Conservation (phyloP, 2,888 invertebrate genomes). For the Cheilosia scutellata region DNA sequence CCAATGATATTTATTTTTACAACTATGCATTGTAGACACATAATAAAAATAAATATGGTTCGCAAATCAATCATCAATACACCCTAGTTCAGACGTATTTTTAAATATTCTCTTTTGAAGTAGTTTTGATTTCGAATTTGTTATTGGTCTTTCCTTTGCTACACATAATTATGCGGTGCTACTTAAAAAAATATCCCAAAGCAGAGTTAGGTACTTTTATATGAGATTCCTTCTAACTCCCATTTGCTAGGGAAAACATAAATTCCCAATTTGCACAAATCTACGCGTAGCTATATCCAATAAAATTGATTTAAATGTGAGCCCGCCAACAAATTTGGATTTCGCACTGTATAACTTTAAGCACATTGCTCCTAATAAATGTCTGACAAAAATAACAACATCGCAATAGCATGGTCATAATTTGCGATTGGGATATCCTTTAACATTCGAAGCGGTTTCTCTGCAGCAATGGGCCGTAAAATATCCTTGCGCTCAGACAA, state of each 20-base stretch:
- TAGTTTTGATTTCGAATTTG: no score
- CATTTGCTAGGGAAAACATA: background rate
- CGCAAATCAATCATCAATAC: no score
- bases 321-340: constrained; percentile 57
- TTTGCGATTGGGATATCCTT: constrained; percentile 48
- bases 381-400: constrained; percentile 58
- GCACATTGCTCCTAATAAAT: constrained; percentile 46
- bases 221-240: no score
- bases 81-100: no score
- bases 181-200: no score
- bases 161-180: no score
- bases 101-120: no score
- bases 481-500: constrained; percentile 67
- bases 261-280: background rate
- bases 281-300: background rate
- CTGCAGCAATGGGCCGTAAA: constrained; percentile 63
- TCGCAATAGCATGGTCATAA: constrained; percentile 56
- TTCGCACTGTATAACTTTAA: constrained; percentile 38
- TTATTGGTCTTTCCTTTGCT: no score
- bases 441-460: background rate
- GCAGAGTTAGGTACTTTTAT: no score
- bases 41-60: no score
- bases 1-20: no score
- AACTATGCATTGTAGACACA: no score
- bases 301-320: constrained; percentile 62